Evolutionary conservation across 2,797 vertebrate genomes (phyloP), one percentile per base, ranked within the genome.

Genomic region (Peromyscus eremicus): DNA sequence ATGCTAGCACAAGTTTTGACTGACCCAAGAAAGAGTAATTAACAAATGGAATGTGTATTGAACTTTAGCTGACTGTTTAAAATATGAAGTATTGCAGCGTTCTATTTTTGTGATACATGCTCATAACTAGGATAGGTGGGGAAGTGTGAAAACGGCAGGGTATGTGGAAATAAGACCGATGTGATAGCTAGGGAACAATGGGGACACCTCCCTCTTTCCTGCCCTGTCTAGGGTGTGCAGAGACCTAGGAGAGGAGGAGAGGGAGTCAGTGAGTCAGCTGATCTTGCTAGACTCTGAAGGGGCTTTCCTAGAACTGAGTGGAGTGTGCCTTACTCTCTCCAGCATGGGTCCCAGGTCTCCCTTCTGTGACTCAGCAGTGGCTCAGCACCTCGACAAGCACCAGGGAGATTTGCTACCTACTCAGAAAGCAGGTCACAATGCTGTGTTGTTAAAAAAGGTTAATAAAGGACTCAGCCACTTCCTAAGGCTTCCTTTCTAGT

Each of bases 331-430:
- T 55, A 94, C 43, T 91, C 49, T 60, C 62, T 23, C 66, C 66
- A 13, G 17, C 46, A 0, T 32, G 16, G 10, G 34, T 93, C 57
- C 79, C 40, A 93, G 0, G 81, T 96, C 81, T 94, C 75, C 76
- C 73, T 91, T 64, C 32, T 96, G 76, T 96, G 93, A 70, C 88
- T 98, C 32, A 87, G 1, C 34, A 40, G 11, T 79, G 57, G n/a
- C 43, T 90, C 87, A 52, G 34, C 93, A 96, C 86, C 97, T 94
- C 89, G 96, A 83, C 46, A 71, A 85, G 93, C 81, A 85, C 21
- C 49, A 60, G 81, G 49, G 87, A 55, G 94, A 57, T 29, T 79
- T 97, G 94, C 52, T 94, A 95, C 87, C 49, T 90, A 37, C 64
- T 62, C 43, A 5, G 1, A 80, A 62, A 43, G 40, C 89, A 95